Percentiles rank a stretch among this genome's conserved stretches.
These are phyloP conservation scores for Dynastes maya DNA, from an alignment of 2,888 invertebrate species.

Conservation along the genomic window DNA sequence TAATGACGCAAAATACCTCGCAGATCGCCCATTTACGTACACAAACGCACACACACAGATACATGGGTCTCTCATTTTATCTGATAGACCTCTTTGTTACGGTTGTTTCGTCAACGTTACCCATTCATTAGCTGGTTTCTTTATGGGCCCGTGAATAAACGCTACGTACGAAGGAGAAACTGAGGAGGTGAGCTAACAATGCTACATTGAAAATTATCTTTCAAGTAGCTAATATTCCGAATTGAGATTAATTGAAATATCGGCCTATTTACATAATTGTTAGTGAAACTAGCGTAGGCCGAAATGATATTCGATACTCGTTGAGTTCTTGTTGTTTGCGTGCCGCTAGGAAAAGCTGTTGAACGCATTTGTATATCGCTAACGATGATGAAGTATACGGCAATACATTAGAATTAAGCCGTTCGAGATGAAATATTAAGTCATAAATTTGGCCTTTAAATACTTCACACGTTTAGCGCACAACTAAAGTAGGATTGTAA, in stretches of 20 bases:
- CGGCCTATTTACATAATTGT: conserved; percentile 4
- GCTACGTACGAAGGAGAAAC: not conserved
- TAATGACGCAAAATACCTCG: not conserved
- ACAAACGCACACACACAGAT: not conserved
- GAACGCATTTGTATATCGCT: not conserved
- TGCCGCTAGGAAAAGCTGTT: not conserved
- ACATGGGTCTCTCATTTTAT: not conserved
- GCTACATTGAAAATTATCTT: not conserved
- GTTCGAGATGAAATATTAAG: conserved; percentile 10
- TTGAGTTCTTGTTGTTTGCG: conserved; percentile 1
- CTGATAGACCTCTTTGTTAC: not conserved
- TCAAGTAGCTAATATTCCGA: conserved; percentile 6
- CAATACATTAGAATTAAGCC: conserved; percentile 4
- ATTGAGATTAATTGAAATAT: conserved; percentile 12
- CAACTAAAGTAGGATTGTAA: not conserved
- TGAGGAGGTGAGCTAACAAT: not conserved
- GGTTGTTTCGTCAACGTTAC: conserved; percentile 3
- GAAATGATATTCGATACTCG: conserved; percentile 9
- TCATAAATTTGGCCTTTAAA: not conserved
- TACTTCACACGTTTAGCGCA: not conserved
- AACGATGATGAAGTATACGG: not conserved
- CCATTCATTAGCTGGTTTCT: not conserved
- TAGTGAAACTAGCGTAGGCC: not conserved
- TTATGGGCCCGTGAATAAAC: not conserved
- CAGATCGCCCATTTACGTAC: not conserved